These are phyloP conservation scores for Scomber japonicus DNA, from an alignment of 2,113 vertebrate genomes.

Conservation along the genomic window DNA sequence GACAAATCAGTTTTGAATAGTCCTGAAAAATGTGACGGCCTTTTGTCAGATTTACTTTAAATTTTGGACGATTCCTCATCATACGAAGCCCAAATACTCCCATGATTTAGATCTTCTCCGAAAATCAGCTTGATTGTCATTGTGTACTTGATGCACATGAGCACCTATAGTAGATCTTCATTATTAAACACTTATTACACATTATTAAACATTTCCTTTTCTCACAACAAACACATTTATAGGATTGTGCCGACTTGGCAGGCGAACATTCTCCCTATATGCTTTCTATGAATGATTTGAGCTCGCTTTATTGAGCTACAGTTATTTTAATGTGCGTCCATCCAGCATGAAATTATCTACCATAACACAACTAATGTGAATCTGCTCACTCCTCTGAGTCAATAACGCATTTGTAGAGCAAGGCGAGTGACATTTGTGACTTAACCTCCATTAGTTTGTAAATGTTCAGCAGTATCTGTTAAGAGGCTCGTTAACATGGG, in stretches of 20 bases:
- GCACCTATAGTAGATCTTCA: no score
- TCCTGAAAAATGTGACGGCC: background rate
- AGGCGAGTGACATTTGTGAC: background rate
- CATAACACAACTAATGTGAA: background rate
- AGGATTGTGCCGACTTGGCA: background rate
- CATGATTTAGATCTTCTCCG: background rate
- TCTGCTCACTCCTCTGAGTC: slow-evolving; percentile 3
- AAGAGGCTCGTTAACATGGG: no score
- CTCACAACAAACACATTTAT: background rate
- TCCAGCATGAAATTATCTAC: slow-evolving; percentile 14
- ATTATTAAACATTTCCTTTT: background rate
- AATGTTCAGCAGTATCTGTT: background rate
- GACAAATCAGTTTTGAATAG: background rate
- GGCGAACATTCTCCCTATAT: background rate
- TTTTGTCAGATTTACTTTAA: background rate
- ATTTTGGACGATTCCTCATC: background rate
- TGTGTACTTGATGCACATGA: no score
- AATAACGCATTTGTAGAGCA: background rate
- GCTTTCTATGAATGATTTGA: background rate
- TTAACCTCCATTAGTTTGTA: background rate
- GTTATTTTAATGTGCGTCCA: slow-evolving; percentile 17
- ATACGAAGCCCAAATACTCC: background rate
- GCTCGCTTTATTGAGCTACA: background rate
- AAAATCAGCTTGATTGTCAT: background rate
- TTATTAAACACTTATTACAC: background rate